Conservation (phyloP, 2,888 invertebrate species). For the Drosophila lacicola region DNA sequence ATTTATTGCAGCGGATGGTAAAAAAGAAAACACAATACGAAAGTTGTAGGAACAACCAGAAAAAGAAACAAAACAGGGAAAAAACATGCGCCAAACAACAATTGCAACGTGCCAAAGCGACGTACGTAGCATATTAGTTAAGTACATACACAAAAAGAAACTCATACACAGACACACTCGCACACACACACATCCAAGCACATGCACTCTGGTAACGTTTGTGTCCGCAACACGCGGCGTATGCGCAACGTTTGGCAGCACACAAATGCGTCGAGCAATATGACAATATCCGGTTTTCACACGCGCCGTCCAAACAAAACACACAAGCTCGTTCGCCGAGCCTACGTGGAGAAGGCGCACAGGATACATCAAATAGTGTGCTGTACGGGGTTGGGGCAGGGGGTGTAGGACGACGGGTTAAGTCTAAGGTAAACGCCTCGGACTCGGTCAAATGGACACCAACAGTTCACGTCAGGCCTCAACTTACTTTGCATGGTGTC, state of each 20-base stretch:
- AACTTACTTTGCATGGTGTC: constrained; percentile 10
- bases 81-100: constrained; percentile 39
- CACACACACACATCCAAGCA: constrained; percentile 11
- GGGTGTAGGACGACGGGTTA: neutral
- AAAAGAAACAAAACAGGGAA: neutral
- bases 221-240: constrained; percentile 37
- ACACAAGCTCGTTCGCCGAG: neutral
- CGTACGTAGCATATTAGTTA: constrained; percentile 60
- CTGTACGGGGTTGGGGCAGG: neutral
- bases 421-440: neutral
- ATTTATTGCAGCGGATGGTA: constrained; percentile 20
- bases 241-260: constrained; percentile 49
- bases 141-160: constrained; percentile 41
- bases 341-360: neutral
- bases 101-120: constrained; percentile 65
- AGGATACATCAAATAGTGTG: neutral
- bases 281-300: constrained; percentile 52
- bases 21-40: constrained; percentile 34
- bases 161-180: neutral
- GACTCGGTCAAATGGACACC: constrained; percentile 15
- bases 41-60: constrained; percentile 15
- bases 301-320: constrained; percentile 29
- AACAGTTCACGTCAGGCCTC: constrained; percentile 10
- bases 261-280: constrained; percentile 48
- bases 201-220: neutral